These are phyloP conservation scores for Callionymus lyra DNA, from an alignment of 2,113 vertebrate genomes.

Conservation along the genomic window DNA sequence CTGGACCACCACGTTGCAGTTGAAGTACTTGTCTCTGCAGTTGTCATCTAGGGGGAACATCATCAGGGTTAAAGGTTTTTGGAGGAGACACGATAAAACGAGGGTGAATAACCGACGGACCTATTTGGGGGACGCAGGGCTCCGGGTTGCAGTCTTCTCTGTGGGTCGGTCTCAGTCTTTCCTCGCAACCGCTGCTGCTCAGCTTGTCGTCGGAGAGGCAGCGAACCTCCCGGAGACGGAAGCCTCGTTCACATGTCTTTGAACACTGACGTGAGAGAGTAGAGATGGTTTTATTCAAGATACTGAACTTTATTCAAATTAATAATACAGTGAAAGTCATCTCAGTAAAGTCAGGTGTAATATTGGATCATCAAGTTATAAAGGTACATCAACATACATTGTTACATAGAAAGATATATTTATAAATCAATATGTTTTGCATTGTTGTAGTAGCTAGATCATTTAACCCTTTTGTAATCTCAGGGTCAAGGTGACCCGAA, in stretches of 20 bases:
- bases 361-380: no score
- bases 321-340: no score
- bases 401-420: no score
- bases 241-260: constrained; percentile 87
- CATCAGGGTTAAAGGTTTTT: neutral
- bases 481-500: no score
- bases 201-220: constrained; percentile 82
- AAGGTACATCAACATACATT: no score
- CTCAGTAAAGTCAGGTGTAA: no score
- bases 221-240: constrained; percentile 84
- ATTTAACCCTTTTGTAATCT: no score
- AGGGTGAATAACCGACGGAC: constrained; percentile 84
- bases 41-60: constrained; percentile 74
- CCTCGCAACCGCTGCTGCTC: constrained; percentile 71
- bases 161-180: constrained; percentile 70
- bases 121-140: constrained; percentile 81
- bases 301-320: no score
- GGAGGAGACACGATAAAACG: no score
- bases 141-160: constrained; percentile 79
- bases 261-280: constrained; percentile 73
- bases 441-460: no score
- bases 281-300: no score
- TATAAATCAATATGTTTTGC: no score
- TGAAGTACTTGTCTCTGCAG: constrained; percentile 90
- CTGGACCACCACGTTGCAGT: constrained; percentile 95